Conservation (phyloP, 2,888 invertebrate species). For the Eristalis pertinax region DNA sequence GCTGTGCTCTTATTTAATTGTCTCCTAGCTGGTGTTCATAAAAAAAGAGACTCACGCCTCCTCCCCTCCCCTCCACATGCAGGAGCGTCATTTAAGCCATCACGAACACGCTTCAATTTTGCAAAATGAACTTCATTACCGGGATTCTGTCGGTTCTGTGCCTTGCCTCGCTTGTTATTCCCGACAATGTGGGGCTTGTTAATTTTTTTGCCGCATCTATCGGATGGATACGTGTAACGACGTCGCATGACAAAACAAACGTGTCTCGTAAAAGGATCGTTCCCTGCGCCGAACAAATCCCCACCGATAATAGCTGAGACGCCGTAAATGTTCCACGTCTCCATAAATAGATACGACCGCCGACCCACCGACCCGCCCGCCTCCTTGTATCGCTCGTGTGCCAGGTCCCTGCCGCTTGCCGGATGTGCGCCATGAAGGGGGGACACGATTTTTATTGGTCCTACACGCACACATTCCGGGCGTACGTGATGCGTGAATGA, state of each 20-base stretch:
- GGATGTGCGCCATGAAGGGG: background rate
- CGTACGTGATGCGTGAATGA: constrained; percentile 21
- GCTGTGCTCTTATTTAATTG: constrained; percentile 22
- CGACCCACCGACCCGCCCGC: background rate
- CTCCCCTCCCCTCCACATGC: background rate
- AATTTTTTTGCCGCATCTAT: background rate
- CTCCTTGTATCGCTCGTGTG: background rate
- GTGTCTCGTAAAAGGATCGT: constrained; percentile 8
- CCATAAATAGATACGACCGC: constrained; percentile 20
- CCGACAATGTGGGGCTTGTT: background rate
- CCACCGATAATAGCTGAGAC: constrained; percentile 35
- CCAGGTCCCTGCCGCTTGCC: background rate
- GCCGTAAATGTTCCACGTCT: constrained; percentile 24
- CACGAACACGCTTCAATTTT: background rate
- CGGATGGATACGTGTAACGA: background rate
- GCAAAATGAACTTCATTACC: background rate
- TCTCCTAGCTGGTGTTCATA: background rate
- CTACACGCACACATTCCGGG: constrained; percentile 17
- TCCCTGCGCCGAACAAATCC: constrained; percentile 34
- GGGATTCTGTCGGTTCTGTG: too few relatives aligned
- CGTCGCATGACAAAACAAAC: background rate
- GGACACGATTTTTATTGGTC: background rate
- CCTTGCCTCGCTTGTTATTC: background rate
- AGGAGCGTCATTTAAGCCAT: background rate
- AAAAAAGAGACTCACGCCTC: background rate